Base-by-base conservation (phyloP, 2,797 vertebrate genomes). In the Tauraco hartlaubi region DNA sequence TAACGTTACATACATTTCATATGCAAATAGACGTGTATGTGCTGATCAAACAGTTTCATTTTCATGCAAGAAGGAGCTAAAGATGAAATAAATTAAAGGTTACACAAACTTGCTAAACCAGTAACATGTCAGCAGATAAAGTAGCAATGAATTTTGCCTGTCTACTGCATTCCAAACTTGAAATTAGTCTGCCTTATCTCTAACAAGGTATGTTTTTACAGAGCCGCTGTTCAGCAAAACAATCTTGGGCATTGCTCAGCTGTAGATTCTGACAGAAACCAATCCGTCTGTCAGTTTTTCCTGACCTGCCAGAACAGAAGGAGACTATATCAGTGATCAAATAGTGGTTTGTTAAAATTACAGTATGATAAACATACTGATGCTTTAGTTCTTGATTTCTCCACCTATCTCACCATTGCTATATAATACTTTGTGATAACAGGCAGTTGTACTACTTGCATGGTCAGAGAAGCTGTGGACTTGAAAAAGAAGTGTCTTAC, bases 141-240 rank as follows among this genome's bases (percentile, higher is more conserved):
- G 1, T 5, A 91, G 55, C 44, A 71, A n/a, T 72, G 46, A 58
- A 31, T 94, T 89, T 33, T 95, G 52, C 71, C 44, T 90, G 76
- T 76, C 56, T 86, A 4, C 62, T 92, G 83, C 88, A 85, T 86
- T 90, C 80, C 67, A 91, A 61, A 87, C 59, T 72, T 94, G 73
- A 90, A 86, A 73, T 72, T 17, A 76, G 62, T n/a, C 81, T 93
- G 85, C 94, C 56, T 87, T 78, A 13, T 35, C 82, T 17, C 75
- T 80, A 56, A 37, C 13, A 22, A 11, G 23, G 10, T 39, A n/a
- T 11, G 62, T 51, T 37, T 37, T 37, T 64, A 28, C 0, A 25
- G 58, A 62, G 58, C 18, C 83, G 46, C 43, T 78, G 52, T 55
- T 90, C 39, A 54, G 75, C 54, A 75, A 19, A 77, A 29, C 28